Evolutionary conservation across 2,113 vertebrate species (phyloP), one percentile per base, ranked within the genome.

Genomic region (Acrocephalus kingi): DNA sequence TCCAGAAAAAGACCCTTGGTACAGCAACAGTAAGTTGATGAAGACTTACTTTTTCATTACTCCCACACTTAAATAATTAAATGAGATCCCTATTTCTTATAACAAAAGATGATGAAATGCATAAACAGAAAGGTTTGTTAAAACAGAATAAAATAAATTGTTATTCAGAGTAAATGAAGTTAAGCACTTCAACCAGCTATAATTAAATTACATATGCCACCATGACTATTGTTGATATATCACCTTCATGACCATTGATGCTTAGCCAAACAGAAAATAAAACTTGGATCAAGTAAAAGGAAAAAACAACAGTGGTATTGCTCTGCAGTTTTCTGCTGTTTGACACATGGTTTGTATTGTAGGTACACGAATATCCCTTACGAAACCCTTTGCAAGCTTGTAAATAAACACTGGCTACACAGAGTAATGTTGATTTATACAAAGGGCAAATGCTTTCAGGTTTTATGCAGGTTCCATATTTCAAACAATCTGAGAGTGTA

Each of bases 341-440:
- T 94, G 71, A 96, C 95, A 97, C 84, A 91, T 96, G 95, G 81
- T 96, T 96, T 97, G 54, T 79, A 84, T 95, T 94, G 91, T 91
- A 96, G 71, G 75, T 93, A 49, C 69, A 82, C 15, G 9, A 75
- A 77, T 59, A 94, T 46, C 48, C 62, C 56, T 87, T 81, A 58
- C 23, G 64, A 94, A 94, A 91, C 43, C 33, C 33, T 92, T 77
- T 84, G 46, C 16, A 88, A 87, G 27, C 48, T 71, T 88, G 86
- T 92, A 94, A 96, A 89, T 89, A 94, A 97, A 96, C 35, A 30
- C 59, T 91, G 74, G 72, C 52, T 84, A 72, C 35, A 89, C 46
- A 83, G 22, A 78, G 2, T 41, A 78, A 71, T 23, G 61, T n/a
- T 79, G 77, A 64, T 89, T 85, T 73, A 82, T 43, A 90, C 52